A percentile compares a stretch with the other conserved stretches of the same genome.
These are phyloP conservation scores for Clupea harengus DNA, from an alignment of 2,113 vertebrate genomes.

Conservation along the genomic window DNA sequence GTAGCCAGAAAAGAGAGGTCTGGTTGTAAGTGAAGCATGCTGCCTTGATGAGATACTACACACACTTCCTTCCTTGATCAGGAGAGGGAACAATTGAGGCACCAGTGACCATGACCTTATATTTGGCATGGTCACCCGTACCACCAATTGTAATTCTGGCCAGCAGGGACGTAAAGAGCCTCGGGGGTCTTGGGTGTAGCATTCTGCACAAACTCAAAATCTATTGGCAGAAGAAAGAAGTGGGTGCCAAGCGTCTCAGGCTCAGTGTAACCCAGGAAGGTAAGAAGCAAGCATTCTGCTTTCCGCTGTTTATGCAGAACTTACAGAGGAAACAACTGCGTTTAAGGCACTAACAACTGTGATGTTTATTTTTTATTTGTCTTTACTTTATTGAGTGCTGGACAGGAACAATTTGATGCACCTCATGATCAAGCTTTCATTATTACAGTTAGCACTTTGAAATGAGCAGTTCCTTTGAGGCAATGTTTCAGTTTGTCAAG, in stretches of 20 bases:
- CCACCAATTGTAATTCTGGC: neutral
- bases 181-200: neutral
- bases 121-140: slow-evolving; percentile 4
- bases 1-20: neutral
- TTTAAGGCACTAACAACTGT: neutral
- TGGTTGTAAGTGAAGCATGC: neutral
- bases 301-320: neutral
- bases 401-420: neutral
- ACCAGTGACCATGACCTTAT: slow-evolving; percentile 1
- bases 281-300: neutral
- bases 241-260: neutral
- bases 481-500: neutral
- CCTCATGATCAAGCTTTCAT: neutral
- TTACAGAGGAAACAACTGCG: neutral
- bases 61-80: neutral
- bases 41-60: neutral
- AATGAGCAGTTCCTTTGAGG: neutral
- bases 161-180: neutral
- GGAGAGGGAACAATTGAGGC: slow-evolving; percentile 4
- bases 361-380: neutral
- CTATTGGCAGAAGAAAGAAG: neutral
- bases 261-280: neutral
- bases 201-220: neutral
- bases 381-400: neutral
- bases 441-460: neutral